Evolutionary conservation across 2,888 invertebrate genomes (phyloP).

Genomic region (Pyrrhosoma nymphula): DNA sequence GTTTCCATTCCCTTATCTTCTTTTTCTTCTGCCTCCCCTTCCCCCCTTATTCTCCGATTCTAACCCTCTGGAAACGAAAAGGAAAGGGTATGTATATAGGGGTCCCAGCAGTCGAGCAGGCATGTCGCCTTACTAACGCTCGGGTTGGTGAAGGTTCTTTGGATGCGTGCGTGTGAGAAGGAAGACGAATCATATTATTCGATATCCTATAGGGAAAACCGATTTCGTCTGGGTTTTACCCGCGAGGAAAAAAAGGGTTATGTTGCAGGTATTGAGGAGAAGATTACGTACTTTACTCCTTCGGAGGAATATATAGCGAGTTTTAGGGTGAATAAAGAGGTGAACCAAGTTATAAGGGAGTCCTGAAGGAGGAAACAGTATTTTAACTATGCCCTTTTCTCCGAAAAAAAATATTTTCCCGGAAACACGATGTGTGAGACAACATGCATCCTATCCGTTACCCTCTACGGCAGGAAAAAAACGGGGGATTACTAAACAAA

Average conservation of each 20-base stretch:
- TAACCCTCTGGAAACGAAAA: neutral
- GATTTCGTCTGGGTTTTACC: neutral
- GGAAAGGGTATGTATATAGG: neutral
- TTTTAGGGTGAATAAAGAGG: neutral
- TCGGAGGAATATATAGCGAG: neutral
- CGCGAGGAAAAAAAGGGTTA: neutral
- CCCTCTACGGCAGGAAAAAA: neutral
- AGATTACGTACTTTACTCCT: neutral
- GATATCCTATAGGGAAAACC: neutral
- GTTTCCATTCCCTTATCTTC: constrained; percentile 9
- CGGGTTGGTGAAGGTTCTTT: neutral
- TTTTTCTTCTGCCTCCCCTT: neutral
- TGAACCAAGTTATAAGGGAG: neutral
- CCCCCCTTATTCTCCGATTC: neutral
- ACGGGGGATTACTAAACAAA: too few species aligned
- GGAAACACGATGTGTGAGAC: neutral
- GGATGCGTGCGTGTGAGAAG: neutral
- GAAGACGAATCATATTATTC: constrained; percentile 1
- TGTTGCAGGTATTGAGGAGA: neutral
- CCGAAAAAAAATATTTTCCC: neutral
- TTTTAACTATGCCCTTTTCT: neutral
- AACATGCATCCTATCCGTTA: neutral
- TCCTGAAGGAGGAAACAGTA: neutral
- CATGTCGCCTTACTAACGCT: neutral
- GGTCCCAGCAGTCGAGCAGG: neutral